phyloP scores from a whole-genome alignment of 2,888 invertebrate species.

The Nysson spinosus region DNA sequence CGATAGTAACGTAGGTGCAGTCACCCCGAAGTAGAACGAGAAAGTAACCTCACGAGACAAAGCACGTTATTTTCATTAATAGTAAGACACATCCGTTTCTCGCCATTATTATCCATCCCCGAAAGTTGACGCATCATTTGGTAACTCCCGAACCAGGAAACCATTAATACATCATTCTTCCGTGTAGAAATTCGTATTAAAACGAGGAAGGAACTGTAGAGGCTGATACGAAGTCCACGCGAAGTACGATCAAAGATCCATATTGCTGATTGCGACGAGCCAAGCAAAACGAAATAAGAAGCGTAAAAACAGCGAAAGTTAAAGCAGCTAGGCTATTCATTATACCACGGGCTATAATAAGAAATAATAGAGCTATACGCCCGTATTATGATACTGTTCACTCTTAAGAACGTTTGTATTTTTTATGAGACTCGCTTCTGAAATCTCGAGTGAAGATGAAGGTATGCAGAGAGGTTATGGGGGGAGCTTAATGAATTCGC shows the following conservation, averaged over 20 bases:
- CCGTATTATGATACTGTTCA: too few species aligned
- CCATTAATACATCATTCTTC: background rate
- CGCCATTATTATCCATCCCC: too few species aligned
- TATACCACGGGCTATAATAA: slow-evolving; percentile 11
- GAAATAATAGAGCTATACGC: slow-evolving; percentile 18
- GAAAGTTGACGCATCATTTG: background rate
- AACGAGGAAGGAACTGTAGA: too few species aligned
- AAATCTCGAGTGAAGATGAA: too few species aligned
- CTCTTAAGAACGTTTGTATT: too few species aligned
- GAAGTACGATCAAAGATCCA: background rate
- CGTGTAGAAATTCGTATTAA: slow-evolving; percentile 1
- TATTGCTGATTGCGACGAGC: slow-evolving; percentile 1
- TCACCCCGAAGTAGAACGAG: slow-evolving; percentile 34
- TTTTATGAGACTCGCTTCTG: too few species aligned
- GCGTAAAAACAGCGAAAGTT: slow-evolving; percentile 46
- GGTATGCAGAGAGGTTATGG: too few species aligned
- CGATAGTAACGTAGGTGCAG: slow-evolving; percentile 5
- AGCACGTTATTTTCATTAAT: background rate
- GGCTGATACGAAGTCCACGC: background rate
- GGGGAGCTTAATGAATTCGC: too few species aligned
- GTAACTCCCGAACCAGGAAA: background rate
- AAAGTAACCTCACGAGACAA: slow-evolving; percentile 38
- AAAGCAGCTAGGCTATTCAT: slow-evolving; percentile 28
- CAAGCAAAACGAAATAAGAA: slow-evolving; percentile 7
- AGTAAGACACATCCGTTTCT: too few species aligned